Base-by-base conservation (phyloP, 2,888 invertebrate species). In the Andrena marginata region DNA sequence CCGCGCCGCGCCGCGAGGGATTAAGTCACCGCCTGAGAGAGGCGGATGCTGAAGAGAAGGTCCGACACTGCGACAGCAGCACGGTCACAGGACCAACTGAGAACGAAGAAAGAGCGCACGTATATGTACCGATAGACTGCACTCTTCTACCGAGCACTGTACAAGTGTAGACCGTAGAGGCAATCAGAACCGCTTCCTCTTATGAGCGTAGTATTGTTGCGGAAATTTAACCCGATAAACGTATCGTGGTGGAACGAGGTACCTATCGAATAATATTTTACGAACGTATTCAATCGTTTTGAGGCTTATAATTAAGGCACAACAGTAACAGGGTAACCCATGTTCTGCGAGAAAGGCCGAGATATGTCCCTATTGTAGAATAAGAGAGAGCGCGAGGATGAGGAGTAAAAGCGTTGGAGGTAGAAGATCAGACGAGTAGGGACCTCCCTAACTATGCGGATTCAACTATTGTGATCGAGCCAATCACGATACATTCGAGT, bases 401-500 rank as follows among this genome's bases (percentile, higher is more conserved):
- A 6, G 23, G n/a, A 13, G 23, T 8, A 6, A 23, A 23, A 16
- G 8, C 4, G 60, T 20, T 3, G 31, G 23, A 23, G 65, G 56
- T 29, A 59, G 73, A 60, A 59, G 67, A 79, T 65, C 65, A 73
- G 78, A 79, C 23, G 42, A 42, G 13, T 42, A 42, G 42, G 42
- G 13, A 4, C 13, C 10, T 42, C 13, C 4, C 42, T 42, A 42
- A 4, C 13, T 42, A 42, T 77, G 67, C 74, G 77, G 87, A 90
- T 86, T 87, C 90, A 91, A 91, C 91, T 93, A 93, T 94, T 94
- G 93, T 93, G 94, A 94, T 93, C 91, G 93, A 92, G 92, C 92
- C 93, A 94, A 94, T 94, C 94, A 93, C 92, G 91, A 87, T 93
- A 93, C 85, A 90, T 90, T 91, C 84, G 84, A 90, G 92, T 93